phyloP scores from a whole-genome alignment of 2,797 vertebrate genomes.

The Myripristis jacobus region DNA sequence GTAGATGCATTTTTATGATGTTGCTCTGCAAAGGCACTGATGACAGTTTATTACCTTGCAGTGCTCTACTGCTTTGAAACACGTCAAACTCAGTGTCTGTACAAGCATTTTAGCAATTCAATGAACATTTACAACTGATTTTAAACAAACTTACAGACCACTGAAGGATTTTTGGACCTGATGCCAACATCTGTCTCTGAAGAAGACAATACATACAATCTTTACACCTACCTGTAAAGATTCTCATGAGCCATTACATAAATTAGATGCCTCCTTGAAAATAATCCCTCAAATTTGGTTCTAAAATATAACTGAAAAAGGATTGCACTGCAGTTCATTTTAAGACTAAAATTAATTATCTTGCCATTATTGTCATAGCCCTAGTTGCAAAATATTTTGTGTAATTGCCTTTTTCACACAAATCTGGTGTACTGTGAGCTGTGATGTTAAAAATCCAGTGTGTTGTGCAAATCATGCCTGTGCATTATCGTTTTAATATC shows the following conservation, averaged over 20 bases:
- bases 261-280: not conserved
- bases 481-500: not conserved
- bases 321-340: not conserved
- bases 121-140: not conserved
- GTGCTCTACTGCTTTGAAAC: conserved; percentile 1
- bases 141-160: not conserved
- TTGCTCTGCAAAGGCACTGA: conserved; percentile 17
- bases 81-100: conserved; percentile 1
- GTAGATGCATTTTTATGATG: conserved; percentile 7
- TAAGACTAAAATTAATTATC: not conserved
- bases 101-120: not conserved
- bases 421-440: too few relatives aligned
- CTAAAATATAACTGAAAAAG: not conserved
- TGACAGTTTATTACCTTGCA: conserved; percentile 3
- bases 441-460: not conserved
- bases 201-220: not conserved
- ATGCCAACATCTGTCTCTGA: not conserved
- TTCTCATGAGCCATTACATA: too few relatives aligned
- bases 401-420: too few relatives aligned
- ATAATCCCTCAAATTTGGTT: not conserved
- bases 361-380: not conserved
- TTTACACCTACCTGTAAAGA: too few relatives aligned
- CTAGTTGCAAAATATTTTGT: too few relatives aligned
- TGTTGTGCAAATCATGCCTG: too few relatives aligned
- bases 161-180: not conserved